phyloP scores from a whole-genome alignment of 2,113 vertebrate genomes.

The Peromyscus maniculatus region DNA sequence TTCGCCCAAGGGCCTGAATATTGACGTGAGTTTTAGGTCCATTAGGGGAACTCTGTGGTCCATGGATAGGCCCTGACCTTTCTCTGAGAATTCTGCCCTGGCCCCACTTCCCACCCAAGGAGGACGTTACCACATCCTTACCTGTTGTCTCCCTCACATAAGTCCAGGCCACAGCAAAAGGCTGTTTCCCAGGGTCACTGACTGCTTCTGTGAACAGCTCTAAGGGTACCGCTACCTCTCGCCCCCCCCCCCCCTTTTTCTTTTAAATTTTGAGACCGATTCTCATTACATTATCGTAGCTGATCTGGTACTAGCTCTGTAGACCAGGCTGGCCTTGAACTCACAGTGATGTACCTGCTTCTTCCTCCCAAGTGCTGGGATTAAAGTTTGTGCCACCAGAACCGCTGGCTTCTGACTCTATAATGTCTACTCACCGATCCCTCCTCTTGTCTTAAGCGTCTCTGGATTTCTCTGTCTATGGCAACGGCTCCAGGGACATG shows the following conservation, averaged over 20 bases:
- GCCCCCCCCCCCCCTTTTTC: rapidly evolving
- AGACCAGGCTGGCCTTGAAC: not conserved
- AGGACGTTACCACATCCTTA: not conserved
- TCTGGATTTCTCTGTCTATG: not conserved
- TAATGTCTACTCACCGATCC: too few species aligned
- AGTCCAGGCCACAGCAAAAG: not conserved
- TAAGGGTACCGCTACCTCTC: too few species aligned
- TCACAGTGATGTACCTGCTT: not conserved
- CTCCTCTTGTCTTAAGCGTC: not conserved
- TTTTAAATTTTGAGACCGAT: not conserved
- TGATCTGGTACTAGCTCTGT: not conserved
- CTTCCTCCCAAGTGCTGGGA: not conserved
- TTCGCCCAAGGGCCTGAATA: not conserved
- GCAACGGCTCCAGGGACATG: not conserved
- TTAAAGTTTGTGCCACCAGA: not conserved
- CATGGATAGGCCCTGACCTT: not conserved
- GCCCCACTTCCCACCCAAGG: not conserved
- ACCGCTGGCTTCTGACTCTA: not conserved
- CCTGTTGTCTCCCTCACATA: rapidly evolving
- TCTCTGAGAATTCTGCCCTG: not conserved
- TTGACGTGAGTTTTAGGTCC: not conserved
- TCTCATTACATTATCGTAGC: not conserved
- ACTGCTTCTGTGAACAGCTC: not conserved
- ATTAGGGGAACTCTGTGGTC: not conserved
- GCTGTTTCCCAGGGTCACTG: not conserved